Base-by-base conservation (phyloP, 2,797 vertebrate species). In the Setipinna tenuifilis region DNA sequence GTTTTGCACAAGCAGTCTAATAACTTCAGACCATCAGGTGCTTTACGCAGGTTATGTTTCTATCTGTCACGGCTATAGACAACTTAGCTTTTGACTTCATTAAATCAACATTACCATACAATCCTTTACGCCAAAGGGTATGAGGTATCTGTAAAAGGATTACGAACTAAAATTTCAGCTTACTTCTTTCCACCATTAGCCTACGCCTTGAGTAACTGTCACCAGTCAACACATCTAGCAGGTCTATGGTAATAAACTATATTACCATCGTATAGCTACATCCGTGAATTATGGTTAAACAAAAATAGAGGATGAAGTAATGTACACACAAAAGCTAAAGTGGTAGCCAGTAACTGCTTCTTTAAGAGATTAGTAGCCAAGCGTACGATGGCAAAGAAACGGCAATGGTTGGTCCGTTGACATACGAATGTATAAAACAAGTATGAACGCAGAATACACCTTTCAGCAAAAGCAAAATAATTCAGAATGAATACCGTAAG, bases 321-420 rank as follows among this genome's bases (percentile, higher is more conserved):
- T 21, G 23, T 25, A 7, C 1, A 44, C 17, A 82, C 71, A 35
- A 83, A 88, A 82, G 46, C 19, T 41, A 68, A 12, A 6, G 19
- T 31, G 82, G 28, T 31, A 68, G 50, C 14, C 81, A 58, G 28
- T 68, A 83, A 61, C 46, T 87, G 89, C 85, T 84, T 86, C 87
- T 88, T 86, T 87, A 88, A 89, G 87, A 87, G 86, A 87, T 87
- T 85, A 90, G 86, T 80, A 86, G 85, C 65, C 83, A 84, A 86
- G 86, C 88, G 87, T 88, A 88, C 89, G 88, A 89, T 86, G 87
- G 83, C 71, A 84, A 85, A 84, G 54, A 84, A 80, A 87, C 25
- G 61, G 54, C 84, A 84, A 86, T 62, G 84, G 68, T 41, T 35
- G 71, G 71, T 78, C 31, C 35, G 17, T 78, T 78, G 41, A 84